Evolutionary conservation across 2,113 vertebrate species (phyloP), one percentile per base, ranked within the genome.

Genomic region (Alectura lathami): DNA sequence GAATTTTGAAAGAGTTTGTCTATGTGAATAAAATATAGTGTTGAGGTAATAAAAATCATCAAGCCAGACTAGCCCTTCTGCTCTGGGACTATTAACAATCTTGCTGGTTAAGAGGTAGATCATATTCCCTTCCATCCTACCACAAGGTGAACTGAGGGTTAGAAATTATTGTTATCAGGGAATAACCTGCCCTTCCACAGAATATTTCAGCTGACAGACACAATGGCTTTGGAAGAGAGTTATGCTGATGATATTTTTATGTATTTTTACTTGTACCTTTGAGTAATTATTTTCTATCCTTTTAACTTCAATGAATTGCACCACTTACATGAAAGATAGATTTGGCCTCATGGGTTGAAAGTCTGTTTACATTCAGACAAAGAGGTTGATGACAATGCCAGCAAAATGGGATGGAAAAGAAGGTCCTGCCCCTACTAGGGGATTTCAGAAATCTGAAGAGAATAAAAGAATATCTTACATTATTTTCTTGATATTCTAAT

Each of bases 401-500:
- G 45, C 14, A 80, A 85, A 73, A 88, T 42, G 16, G 13, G 8
- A 62, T 69, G 50, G 68, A 93, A 83, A 69, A 38, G 21, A 68
- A 79, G 4, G 22, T 69, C 32, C 13, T 80, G 17, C 7, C 3
- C 5, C 5, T 63, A 7, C 30, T 20, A 60, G 9, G 43, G 34
- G 45, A 67, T 64, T 88, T 88, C 29, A 29, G 43, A 51, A 67
- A 8, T 68, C 17, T 82, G 34, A 21, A 47, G 38, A 73, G 27
- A 93, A 24, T n/a, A 32, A 74, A 20, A n/a, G 1, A 75, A 11
- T 93, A 82, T 57, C 77, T 91, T 88, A 20, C 29, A 66, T 82
- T 23, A 48, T 77, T 92, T 91, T 43, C 38, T 73, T 83, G 34
- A 83, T 89, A 67, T 7, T 43, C 10, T 93, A 63, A 78, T 26